A percentile compares a stretch with the other conserved stretches of the same genome.
phyloP scores from a whole-genome alignment of 2,797 vertebrate species.

The Rhincodon typus region DNA sequence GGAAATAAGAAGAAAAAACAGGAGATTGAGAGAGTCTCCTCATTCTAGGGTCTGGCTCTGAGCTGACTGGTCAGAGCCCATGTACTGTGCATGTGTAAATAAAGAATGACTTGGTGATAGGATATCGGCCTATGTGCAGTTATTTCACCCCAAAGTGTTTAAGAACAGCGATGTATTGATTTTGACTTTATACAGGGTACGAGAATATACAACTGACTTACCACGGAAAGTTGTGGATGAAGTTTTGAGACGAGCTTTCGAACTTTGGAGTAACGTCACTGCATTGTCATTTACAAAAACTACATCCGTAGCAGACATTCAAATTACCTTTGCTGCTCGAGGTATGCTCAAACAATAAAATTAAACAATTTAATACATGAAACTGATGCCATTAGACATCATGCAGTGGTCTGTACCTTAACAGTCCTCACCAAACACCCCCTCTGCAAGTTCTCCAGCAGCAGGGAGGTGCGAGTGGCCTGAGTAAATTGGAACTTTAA shows the following conservation, averaged over 20 bases:
- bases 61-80: no score
- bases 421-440: background rate
- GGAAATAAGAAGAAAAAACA: no score
- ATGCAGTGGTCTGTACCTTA: background rate
- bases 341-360: constrained; percentile 44
- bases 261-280: constrained; percentile 64
- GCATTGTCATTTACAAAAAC: constrained; percentile 52
- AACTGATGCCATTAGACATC: background rate
- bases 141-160: no score
- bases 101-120: no score
- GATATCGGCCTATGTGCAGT: no score
- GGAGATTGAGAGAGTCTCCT: no score
- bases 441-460: background rate
- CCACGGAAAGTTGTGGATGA: constrained; percentile 55
- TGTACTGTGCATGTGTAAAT: no score
- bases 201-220: constrained; percentile 68
- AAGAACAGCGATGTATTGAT: background rate
- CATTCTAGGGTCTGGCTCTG: no score
- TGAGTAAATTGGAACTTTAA: background rate
- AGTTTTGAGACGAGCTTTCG: constrained; percentile 58
- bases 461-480: background rate
- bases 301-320: constrained; percentile 51
- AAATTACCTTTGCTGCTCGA: constrained; percentile 55
- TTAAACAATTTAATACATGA: background rate
- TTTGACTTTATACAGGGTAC: constrained; percentile 57